Evolutionary conservation across 2,888 invertebrate genomes (phyloP), one percentile per base, ranked within the genome.

Genomic region (Acrobasis suavella): DNA sequence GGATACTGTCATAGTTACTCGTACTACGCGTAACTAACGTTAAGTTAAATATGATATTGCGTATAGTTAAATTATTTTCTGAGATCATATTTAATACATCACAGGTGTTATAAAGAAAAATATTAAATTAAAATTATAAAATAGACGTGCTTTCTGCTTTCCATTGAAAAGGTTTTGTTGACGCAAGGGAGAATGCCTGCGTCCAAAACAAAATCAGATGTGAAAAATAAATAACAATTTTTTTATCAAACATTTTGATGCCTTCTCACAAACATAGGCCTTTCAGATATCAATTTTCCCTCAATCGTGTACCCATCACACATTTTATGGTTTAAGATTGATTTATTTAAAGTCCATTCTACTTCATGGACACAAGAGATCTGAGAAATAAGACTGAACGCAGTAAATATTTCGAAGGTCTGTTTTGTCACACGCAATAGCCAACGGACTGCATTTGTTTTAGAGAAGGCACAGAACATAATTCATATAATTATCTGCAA

Each of bases 71-170:
- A 92, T 92, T 87, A 92, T 91, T 87, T 91, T 89, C 87, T 93
- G 93, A 93, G 93, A 94, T 94, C 94, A 94, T 93, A 93, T 93
- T 93, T 93, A 94, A 94, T 93, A 94, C 94, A 94, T 94, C 94
- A 94, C 94, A 94, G 94, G 93, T 93, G 93, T 93, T 92, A 89
- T 86, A 91, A 87, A 88, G 90, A 85, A 87, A 81, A 83, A 76
- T 77, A 76, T 78, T 76, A 75, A 79, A 78, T 75, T 73, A 74
- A 75, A 72, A 78, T 81, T 78, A 77, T 67, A 72, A 69, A 67
- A 68, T 68, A 65, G 71, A 76, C 77, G 75, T 77, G 77, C 39
- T 60, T 60, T 50, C 16, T 10, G 9, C n/a, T 38, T 51, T 3
- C 72, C 64, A 65, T 69, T 64, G 17, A 62, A 64, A 17, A 49